Conservation (phyloP, 2,888 invertebrate species). For the Zelleria hepariella region DNA sequence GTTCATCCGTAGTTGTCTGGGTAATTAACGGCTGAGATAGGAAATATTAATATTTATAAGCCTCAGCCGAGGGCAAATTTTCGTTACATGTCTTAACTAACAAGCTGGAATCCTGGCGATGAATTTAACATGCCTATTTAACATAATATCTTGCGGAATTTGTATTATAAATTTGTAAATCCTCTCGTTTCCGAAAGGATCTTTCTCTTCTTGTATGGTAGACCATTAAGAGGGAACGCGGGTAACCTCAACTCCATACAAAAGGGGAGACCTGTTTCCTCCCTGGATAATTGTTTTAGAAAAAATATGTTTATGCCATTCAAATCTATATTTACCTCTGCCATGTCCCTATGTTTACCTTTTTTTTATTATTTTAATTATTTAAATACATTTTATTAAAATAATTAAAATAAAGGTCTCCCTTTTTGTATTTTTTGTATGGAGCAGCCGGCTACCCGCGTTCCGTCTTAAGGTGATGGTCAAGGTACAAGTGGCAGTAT, state of each 20-base stretch:
- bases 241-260: neutral
- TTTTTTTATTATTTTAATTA: too few relatives aligned
- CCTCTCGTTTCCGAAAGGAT: neutral
- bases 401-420: too few relatives aligned
- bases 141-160: constrained; percentile 9
- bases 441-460: too few relatives aligned
- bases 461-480: too few relatives aligned
- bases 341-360: too few relatives aligned
- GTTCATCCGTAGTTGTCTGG: constrained; percentile 57
- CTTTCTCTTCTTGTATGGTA: neutral
- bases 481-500: too few relatives aligned
- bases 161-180: neutral
- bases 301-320: too few relatives aligned
- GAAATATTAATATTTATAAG: constrained; percentile 68
- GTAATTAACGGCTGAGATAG: constrained; percentile 62
- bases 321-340: too few relatives aligned
- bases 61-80: constrained; percentile 36
- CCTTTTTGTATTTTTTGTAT: too few relatives aligned
- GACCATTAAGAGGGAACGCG: neutral
- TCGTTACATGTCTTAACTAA: constrained; percentile 39
- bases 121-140: constrained; percentile 49
- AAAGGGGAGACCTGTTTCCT: neutral
- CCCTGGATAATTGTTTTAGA: too few relatives aligned
- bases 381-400: too few relatives aligned
- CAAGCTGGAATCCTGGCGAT: constrained; percentile 30